Evolutionary conservation across 2,113 vertebrate species (phyloP), one percentile per base, ranked within the genome.

Genomic region (Tyrannus savana): DNA sequence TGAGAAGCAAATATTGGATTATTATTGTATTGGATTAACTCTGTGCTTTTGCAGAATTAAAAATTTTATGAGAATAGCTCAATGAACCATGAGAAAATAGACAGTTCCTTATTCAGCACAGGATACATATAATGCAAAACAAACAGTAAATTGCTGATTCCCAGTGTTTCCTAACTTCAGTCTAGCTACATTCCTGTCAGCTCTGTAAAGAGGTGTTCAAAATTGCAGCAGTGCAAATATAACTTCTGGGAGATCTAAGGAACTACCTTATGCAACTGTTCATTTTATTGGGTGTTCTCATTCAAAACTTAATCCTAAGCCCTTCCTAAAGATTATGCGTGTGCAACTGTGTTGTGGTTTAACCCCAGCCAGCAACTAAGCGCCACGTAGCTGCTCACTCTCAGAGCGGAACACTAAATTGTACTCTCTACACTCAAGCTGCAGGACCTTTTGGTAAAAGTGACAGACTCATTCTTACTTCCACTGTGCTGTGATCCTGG

Each of bases 221-320:
- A 87, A 72, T 33, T 50, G 49, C 58, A 64, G 10, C 52, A 64
- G n/a, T 27, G 58, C 62, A 41, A 28, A 41, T 22, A 7, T 2
- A 80, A 49, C 35, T 77, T 84, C 35, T 42, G 50, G 53, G 49
- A 89, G 17, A 46, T 62, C 49, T 79, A 80, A 82, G 62, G 47
- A 73, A 31, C 19, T 8, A 11, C 37, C 14, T 93, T 44, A 53
- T 0, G 1, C 37, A 92, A 56, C 19, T n/a, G 19, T 37, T 75
- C 12, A 52, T 31, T 18, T 47, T 37, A 19, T 0, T 42, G 58
- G 37, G 42, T 0, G 0, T 46, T 77, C 72, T 78, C 42, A 37
- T 42, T 59, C 68, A 28, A 28, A 84, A 59, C 27, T 64, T 67
- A 73, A 68, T 53, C 81, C 59, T 53, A 33, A 94, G 66, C 49